Evolutionary conservation across 2,113 vertebrate species (phyloP).

Genomic region (Entelurus aequoreus): DNA sequence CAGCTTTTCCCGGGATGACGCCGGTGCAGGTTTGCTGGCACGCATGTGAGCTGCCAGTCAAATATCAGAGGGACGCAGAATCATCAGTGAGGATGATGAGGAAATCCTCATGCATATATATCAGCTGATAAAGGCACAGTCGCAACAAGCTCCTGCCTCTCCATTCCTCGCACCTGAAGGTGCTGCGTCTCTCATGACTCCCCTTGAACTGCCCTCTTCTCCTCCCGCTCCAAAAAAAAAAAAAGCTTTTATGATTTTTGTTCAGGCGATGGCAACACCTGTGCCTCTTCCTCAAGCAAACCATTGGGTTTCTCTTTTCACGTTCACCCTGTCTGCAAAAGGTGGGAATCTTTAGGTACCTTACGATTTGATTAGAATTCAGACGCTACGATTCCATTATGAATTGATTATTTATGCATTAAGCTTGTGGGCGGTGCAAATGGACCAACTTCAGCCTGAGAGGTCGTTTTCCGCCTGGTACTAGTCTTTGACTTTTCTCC

Average conservation of each 20-base stretch:
- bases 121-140: conserved; percentile 61
- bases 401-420: too few species aligned
- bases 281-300: conserved; percentile 12
- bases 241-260: conserved; percentile 36
- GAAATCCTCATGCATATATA: conserved; percentile 68
- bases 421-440: too few species aligned
- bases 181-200: not conserved
- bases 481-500: too few species aligned
- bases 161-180: not conserved
- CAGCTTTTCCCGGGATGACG: conserved; percentile 54
- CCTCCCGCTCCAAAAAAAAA: conserved; percentile 4
- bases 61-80: conserved; percentile 48
- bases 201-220: conserved; percentile 28
- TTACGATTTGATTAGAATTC: not conserved
- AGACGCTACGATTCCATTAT: too few species aligned
- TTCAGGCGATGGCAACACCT: conserved; percentile 32
- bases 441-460: too few species aligned
- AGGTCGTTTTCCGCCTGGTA: too few species aligned
- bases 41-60: conserved; percentile 62
- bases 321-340: not conserved
- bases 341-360: too few species aligned
- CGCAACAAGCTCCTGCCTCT: conserved; percentile 14
- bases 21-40: conserved; percentile 41
- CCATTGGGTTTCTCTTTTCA: conserved; percentile 9
- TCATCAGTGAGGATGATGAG: conserved; percentile 49